Evolutionary conservation across 2,113 vertebrate genomes (phyloP).

Genomic region (Microcebus ravelobensis): DNA sequence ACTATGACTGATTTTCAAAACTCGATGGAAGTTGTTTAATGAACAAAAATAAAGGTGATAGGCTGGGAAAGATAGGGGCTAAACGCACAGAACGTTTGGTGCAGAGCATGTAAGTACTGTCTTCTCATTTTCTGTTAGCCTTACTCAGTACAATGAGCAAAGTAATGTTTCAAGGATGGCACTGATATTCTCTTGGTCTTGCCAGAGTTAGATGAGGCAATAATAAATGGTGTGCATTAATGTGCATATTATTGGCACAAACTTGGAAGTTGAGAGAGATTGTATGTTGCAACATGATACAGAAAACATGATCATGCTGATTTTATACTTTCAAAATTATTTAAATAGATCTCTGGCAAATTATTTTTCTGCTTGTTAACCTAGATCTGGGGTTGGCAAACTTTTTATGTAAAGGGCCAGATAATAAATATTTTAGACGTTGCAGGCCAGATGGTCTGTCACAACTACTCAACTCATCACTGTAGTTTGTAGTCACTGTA

Average conservation of each 20-base stretch:
- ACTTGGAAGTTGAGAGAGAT: not conserved
- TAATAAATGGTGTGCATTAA: not conserved
- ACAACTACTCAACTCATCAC: not conserved
- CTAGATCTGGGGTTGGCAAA: not conserved
- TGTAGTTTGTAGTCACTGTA: not conserved
- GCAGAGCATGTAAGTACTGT: not conserved
- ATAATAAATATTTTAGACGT: slow-evolving; percentile 25
- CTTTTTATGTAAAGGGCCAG: not conserved
- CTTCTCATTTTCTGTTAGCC: not conserved
- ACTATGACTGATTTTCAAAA: not conserved
- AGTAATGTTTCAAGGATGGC: not conserved
- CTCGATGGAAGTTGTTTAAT: not conserved
- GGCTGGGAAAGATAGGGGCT: not conserved
- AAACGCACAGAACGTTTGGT: not conserved
- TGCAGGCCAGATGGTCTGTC: not conserved
- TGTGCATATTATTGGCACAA: not conserved
- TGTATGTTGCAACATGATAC: not conserved
- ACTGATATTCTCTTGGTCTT: not conserved
- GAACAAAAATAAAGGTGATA: not conserved
- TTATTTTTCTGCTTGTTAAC: slow-evolving; percentile 29
- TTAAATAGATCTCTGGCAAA: not conserved
- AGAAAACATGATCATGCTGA: not conserved
- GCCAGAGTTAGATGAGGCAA: not conserved
- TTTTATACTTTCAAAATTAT: not conserved
- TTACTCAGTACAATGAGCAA: not conserved